Evolutionary conservation across 2,888 invertebrate species (phyloP).

Genomic region (Eupithecia inturbata): DNA sequence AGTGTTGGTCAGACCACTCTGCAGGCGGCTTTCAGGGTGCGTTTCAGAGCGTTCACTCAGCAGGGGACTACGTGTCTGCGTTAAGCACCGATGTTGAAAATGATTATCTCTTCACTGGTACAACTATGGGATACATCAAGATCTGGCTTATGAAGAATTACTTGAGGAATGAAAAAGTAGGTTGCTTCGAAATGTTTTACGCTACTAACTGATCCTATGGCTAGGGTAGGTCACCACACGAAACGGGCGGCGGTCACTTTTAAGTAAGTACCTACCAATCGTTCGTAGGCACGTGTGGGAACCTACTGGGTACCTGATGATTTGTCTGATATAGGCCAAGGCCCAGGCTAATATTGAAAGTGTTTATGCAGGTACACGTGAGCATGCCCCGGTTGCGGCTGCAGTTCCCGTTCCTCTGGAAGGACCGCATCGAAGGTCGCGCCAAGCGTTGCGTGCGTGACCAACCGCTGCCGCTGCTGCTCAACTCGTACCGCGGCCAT

Average conservation of each 20-base stretch:
- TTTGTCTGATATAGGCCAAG: too few species aligned
- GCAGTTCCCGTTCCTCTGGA: slow-evolving; percentile 89
- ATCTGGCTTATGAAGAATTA: slow-evolving; percentile 90
- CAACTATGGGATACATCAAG: slow-evolving; percentile 90
- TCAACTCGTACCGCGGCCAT: slow-evolving; percentile 89
- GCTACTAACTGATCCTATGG: not conserved
- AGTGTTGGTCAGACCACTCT: slow-evolving; percentile 92
- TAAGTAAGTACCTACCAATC: too few species aligned
- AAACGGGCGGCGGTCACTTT: not conserved
- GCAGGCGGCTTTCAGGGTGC: slow-evolving; percentile 88
- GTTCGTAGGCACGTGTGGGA: not conserved
- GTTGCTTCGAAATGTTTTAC: not conserved
- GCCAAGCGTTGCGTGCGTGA: slow-evolving; percentile 86
- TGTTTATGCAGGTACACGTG: slow-evolving; percentile 73
- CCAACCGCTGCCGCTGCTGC: slow-evolving; percentile 86
- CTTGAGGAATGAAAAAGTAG: slow-evolving; percentile 73
- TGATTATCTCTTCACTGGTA: slow-evolving; percentile 89
- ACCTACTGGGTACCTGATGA: not conserved
- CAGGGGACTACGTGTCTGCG: slow-evolving; percentile 86
- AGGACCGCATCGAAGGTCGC: slow-evolving; percentile 86
- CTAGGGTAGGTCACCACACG: not conserved
- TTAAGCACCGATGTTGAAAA: slow-evolving; percentile 89
- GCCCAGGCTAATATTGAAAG: not conserved
- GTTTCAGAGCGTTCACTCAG: slow-evolving; percentile 88
- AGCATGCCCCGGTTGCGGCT: slow-evolving; percentile 86